These are phyloP conservation scores for Drosophila biarmipes DNA, from an alignment of 1,140 invertebrate genomes.

Conservation along the genomic window DNA sequence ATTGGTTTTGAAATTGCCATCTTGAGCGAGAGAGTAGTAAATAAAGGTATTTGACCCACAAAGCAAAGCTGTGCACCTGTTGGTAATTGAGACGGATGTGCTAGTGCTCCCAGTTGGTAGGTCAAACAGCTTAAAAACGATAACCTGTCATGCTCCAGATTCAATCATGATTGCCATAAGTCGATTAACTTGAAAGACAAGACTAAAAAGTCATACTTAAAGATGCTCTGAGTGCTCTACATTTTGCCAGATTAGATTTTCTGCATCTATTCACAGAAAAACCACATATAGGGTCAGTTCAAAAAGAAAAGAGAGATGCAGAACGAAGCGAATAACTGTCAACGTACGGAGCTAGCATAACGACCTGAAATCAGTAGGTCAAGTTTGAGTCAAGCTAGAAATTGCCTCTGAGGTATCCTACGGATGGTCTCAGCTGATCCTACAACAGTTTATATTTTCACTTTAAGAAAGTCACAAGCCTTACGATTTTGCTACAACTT, in stretches of 20 bases:
- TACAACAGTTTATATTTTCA: no score
- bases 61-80: constrained; percentile 19
- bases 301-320: not conserved
- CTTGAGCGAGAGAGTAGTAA: not conserved
- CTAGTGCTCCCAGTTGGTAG: constrained; percentile 1
- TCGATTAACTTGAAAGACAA: not conserved
- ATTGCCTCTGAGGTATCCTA: no score
- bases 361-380: not conserved
- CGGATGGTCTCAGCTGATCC: no score
- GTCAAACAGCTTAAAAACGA: not conserved
- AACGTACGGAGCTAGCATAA: not conserved
- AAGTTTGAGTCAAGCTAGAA: not conserved
- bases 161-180: constrained; percentile 6
- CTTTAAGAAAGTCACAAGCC: no score
- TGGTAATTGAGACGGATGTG: constrained; percentile 23
- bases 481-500: not conserved
- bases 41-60: constrained; percentile 37
- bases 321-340: not conserved
- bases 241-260: not conserved
- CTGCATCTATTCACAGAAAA: not conserved
- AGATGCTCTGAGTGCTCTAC: not conserved
- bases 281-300: not conserved
- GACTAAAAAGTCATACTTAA: not conserved
- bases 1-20: constrained; percentile 11
- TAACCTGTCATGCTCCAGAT: not conserved